phyloP scores from a whole-genome alignment of 1,140 invertebrate species.

The Eciton burchellii region DNA sequence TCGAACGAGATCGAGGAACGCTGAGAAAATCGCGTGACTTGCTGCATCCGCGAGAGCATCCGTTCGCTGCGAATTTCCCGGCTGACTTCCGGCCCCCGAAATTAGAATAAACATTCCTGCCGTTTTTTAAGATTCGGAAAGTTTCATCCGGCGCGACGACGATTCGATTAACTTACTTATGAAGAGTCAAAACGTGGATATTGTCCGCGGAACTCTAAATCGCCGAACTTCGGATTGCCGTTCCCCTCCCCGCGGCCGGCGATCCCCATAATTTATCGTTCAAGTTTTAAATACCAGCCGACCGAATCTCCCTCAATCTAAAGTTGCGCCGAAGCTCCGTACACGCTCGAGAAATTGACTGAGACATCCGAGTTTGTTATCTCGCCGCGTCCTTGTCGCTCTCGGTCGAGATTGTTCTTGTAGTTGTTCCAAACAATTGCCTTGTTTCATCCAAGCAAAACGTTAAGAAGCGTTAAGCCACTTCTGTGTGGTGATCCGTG shows the following conservation, averaged over 20 bases:
- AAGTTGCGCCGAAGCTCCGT: constrained; percentile 16
- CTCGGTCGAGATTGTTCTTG: not conserved
- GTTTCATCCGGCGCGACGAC: too few species aligned
- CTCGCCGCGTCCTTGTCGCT: too few species aligned
- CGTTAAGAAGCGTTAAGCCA: too few species aligned
- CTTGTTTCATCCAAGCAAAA: too few species aligned
- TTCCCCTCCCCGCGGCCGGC: not conserved
- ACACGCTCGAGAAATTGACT: not conserved
- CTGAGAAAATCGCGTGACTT: too few species aligned
- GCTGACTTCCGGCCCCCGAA: not conserved
- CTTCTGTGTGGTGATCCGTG: too few species aligned
- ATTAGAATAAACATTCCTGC: not conserved
- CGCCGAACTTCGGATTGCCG: constrained; percentile 25
- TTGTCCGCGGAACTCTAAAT: constrained; percentile 8
- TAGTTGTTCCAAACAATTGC: too few species aligned
- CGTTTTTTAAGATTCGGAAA: constrained; percentile 7
- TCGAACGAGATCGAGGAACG: constrained; percentile 31
- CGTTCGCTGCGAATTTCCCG: not conserved
- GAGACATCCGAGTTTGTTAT: not conserved
- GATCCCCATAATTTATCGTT: constrained; percentile 33
- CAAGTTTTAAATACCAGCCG: constrained; percentile 7
- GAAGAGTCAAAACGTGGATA: constrained; percentile 3
- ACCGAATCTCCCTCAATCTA: not conserved
- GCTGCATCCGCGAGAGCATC: constrained; percentile 17
- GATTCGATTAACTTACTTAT: not conserved